Conservation (phyloP, 2,888 invertebrate species). For the Drosophila affinis region DNA sequence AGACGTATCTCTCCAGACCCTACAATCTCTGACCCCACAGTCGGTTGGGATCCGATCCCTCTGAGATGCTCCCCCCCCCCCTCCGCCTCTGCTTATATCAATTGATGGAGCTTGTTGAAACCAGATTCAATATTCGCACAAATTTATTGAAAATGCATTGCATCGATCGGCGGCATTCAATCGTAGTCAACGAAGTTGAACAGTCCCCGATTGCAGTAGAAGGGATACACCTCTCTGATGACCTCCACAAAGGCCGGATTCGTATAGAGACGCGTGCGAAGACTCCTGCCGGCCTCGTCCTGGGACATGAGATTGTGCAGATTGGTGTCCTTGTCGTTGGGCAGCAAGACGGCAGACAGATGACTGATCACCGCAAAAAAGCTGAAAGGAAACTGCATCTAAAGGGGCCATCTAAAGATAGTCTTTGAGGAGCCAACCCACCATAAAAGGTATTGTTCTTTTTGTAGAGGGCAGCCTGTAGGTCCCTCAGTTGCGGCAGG, state of each 20-base stretch:
- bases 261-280: conserved; percentile 49
- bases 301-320: conserved; percentile 36
- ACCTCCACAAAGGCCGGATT: conserved; percentile 67
- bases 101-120: conserved; percentile 42
- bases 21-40: neutral
- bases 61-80: neutral
- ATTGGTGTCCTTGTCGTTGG: conserved; percentile 51
- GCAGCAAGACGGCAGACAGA: conserved; percentile 35
- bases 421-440: neutral
- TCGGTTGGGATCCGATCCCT: no score
- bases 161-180: neutral
- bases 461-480: conserved; percentile 59
- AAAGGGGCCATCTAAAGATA: neutral
- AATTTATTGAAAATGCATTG: conserved; percentile 25
- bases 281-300: conserved; percentile 46
- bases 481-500: conserved; percentile 60
- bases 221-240: conserved; percentile 72
- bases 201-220: conserved; percentile 73
- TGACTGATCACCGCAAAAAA: conserved; percentile 47
- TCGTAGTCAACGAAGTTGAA: conserved; percentile 58
- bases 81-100: conserved; percentile 2
- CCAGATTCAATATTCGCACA: conserved; percentile 54
- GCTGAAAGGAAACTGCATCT: conserved; percentile 22
- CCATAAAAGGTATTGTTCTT: conserved; percentile 51
- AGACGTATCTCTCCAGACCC: neutral